Evolutionary conservation across 1,140 invertebrate species (phyloP), one percentile per base, ranked within the genome.

Genomic region (Diachasma alloeum): DNA sequence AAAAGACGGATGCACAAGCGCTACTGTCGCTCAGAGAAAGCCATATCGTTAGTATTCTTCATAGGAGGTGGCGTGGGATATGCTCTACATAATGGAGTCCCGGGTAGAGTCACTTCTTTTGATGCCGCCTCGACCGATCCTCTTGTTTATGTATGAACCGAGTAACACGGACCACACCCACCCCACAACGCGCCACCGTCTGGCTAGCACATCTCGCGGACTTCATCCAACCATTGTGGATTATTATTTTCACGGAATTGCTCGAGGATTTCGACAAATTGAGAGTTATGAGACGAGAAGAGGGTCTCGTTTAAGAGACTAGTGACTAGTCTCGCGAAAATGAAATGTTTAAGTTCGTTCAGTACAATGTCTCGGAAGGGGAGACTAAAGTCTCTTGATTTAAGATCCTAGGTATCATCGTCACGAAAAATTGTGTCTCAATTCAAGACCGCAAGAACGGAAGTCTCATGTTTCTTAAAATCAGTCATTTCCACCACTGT

Each of bases 141-240:
- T 88, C 86, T 89, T 90, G 88, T 90, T 90, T 90, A 89, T 90
- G 87, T 89, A 89, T 90, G 87, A 90, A 85, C 83, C 81, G 83
- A 81, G 39, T 5, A 74, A 67, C 37, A 26, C 82, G 83, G 85
- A 88, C 87, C 85, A 82, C 83, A 88, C 87, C 80, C 80, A 84
- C 85, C 81, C 46, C 9, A 46, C 72, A 75, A 74, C 76, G 76
- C 78, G 11, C 36, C 46, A 26, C 48, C 24, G 79, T 75, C 59
- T 63, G 59, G 24, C 19, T 63, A 63, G 76, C 80, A 76, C 76
- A 77, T 75, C 70, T 56, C 71, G 46, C 24, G 2, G 39, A 63
- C 59, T 56, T 22, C 1, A 56, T 22, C 15, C 48, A 8, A 13
- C 48, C 48, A 56, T 15, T 56, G 9, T 56, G 5, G 59, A 0